Conservation (phyloP, 2,888 invertebrate genomes). For the Xylota segnis region DNA sequence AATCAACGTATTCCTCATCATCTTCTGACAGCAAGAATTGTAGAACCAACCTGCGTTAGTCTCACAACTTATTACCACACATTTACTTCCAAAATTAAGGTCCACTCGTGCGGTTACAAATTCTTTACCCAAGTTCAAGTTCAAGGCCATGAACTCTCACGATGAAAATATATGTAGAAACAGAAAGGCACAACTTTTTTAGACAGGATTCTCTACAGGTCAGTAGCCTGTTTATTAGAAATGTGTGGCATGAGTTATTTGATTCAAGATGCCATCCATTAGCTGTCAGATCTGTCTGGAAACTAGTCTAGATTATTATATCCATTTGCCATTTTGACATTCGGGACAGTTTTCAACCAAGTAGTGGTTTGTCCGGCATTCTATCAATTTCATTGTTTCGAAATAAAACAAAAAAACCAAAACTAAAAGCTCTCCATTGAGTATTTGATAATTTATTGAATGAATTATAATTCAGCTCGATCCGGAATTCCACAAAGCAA, state of each 20-base stretch:
- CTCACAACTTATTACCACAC: no score
- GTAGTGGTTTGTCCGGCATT: not conserved
- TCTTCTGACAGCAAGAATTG: no score
- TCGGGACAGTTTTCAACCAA: not conserved
- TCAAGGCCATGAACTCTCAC: no score
- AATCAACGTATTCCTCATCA: no score
- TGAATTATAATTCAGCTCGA: slow-evolving; percentile 3
- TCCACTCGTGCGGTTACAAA: no score
- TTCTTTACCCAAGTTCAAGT: no score
- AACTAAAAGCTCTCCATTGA: not conserved
- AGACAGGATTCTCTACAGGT: slow-evolving; percentile 7
- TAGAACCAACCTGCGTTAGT: no score
- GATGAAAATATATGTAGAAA: not conserved
- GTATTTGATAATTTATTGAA: slow-evolving; percentile 1
- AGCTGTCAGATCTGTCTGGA: not conserved
- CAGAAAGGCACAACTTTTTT: not conserved
- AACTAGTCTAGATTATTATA: not conserved
- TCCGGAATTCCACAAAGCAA: not conserved
- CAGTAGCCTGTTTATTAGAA: not conserved
- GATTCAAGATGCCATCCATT: not conserved
- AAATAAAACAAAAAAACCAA: not conserved
- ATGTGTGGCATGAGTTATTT: not conserved
- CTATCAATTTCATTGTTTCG: not conserved
- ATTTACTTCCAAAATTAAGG: no score
- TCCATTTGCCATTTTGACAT: not conserved